Evolutionary conservation across 2,797 vertebrate species (phyloP).

Genomic region (Danionella dracula): DNA sequence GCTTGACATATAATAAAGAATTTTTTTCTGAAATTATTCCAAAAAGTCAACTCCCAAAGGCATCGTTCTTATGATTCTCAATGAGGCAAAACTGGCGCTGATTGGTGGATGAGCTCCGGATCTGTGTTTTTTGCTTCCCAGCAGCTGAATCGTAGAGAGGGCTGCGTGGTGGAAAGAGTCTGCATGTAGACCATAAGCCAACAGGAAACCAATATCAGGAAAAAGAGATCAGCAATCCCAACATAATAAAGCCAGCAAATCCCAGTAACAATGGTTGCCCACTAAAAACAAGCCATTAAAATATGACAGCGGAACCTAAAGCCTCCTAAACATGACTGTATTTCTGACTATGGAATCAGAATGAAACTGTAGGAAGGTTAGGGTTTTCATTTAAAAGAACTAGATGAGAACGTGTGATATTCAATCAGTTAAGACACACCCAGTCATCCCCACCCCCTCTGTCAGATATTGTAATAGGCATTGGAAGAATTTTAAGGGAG

Average conservation of each 20-base stretch:
- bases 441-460: constrained; percentile 28
- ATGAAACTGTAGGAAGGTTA: neutral
- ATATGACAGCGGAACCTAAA: constrained; percentile 5
- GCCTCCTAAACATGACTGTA: neutral
- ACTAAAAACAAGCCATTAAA: constrained; percentile 31
- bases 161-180: constrained; percentile 22
- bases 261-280: constrained; percentile 33
- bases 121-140: constrained; percentile 37
- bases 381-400: neutral
- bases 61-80: constrained; percentile 1
- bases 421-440: constrained; percentile 31
- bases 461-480: constrained; percentile 34
- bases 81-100: constrained; percentile 9
- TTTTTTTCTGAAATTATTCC: neutral
- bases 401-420: neutral
- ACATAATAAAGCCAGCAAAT: constrained; percentile 41
- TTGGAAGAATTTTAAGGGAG: constrained; percentile 36
- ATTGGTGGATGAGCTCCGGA: constrained; percentile 23
- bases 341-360: neutral
- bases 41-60: neutral
- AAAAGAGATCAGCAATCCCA: constrained; percentile 45
- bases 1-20: too few species aligned
- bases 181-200: constrained; percentile 35
- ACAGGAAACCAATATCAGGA: constrained; percentile 44
- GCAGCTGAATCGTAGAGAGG: constrained; percentile 11